phyloP scores from a whole-genome alignment of 2,888 invertebrate species.

The Parapristionchus giblindavisi region DNA sequence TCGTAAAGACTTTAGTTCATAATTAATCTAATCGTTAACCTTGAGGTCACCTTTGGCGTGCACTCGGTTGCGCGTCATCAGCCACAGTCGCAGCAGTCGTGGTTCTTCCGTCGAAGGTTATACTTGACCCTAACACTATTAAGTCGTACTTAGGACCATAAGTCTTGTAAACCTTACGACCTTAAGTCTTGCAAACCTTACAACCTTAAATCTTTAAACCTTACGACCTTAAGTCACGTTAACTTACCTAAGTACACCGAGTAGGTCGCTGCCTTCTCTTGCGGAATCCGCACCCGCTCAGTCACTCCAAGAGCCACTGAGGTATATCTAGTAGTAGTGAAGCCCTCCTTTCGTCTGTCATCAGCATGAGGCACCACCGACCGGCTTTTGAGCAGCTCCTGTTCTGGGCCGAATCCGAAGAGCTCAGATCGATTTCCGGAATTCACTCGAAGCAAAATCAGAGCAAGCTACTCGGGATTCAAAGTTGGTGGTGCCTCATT shows the following conservation, averaged over 20 bases:
- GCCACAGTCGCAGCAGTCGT: constrained; percentile 56
- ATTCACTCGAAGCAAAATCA: no score
- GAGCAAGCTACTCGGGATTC: no score
- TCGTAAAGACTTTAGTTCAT: neutral
- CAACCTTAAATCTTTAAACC: no score
- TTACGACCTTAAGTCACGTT: no score
- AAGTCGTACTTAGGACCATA: neutral
- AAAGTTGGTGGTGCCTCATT: no score
- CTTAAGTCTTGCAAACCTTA: no score
- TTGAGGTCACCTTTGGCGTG: constrained; percentile 63
- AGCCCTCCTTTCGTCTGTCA: neutral
- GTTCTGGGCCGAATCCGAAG: no score
- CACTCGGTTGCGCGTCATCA: constrained; percentile 67
- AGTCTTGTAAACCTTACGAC: no score
- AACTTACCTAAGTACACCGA: neutral
- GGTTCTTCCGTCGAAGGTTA: constrained; percentile 68
- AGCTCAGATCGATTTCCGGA: no score
- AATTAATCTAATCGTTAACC: neutral
- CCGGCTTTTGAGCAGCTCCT: no score
- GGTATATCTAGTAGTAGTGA: constrained; percentile 43
- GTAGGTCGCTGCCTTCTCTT: constrained; percentile 60
- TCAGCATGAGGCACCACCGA: no score
- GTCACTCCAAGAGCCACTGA: constrained; percentile 59
- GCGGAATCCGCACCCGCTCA: constrained; percentile 59
- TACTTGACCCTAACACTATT: neutral